Conservation (phyloP, 1,140 invertebrate species). For the Euwallacea fornicatus region DNA sequence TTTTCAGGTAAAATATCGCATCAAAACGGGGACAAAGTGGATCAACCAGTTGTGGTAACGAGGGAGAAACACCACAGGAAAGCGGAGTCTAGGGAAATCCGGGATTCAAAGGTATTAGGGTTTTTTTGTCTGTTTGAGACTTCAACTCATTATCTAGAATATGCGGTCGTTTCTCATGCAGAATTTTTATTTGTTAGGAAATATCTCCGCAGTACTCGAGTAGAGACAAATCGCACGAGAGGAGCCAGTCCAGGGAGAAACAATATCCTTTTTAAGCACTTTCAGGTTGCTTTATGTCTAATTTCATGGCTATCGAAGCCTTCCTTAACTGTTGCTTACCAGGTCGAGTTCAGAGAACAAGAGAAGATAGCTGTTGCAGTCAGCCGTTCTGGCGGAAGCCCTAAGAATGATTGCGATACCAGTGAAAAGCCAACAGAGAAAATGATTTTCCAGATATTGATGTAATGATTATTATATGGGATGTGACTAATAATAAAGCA, state of each 20-base stretch:
- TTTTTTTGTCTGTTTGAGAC: background rate
- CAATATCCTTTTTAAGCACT: conserved; percentile 74
- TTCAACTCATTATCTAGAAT: background rate
- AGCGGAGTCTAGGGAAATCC: conserved; percentile 53
- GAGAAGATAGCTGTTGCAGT: conserved; percentile 62
- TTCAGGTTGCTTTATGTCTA: background rate
- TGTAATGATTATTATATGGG: conserved; percentile 15
- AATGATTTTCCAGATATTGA: conserved; percentile 5
- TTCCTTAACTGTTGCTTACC: conserved; percentile 58
- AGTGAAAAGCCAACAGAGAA: background rate
- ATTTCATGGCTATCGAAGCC: background rate
- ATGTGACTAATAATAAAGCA: conserved; percentile 12
- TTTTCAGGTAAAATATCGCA: conserved; percentile 50
- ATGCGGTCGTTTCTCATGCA: background rate
- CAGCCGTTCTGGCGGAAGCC: conserved; percentile 11
- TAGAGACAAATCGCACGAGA: conserved; percentile 67
- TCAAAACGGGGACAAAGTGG: conserved; percentile 62
- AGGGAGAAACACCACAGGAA: conserved; percentile 63
- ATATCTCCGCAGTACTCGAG: conserved; percentile 64
- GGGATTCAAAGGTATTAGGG: conserved; percentile 5
- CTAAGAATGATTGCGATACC: conserved; percentile 1
- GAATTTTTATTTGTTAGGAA: conserved; percentile 61
- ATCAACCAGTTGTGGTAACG: conserved; percentile 48
- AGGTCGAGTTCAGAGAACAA: conserved; percentile 61
- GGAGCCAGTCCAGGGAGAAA: conserved; percentile 69